Conservation (phyloP, 2,113 vertebrate species). For the Melanerpes aurifrons region DNA sequence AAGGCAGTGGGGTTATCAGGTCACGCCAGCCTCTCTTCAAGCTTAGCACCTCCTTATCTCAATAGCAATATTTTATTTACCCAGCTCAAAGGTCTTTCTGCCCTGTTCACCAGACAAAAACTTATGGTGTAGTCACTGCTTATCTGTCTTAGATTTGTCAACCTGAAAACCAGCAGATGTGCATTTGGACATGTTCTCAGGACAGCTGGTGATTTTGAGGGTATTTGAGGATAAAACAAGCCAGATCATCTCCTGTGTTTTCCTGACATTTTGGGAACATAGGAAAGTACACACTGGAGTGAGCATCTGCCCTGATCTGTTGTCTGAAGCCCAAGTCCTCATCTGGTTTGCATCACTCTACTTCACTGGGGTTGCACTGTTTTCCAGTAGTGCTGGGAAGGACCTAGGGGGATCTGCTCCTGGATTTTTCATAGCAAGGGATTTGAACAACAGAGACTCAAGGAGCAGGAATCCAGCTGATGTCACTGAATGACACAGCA, state of each 20-base stretch:
- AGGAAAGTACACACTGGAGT: not conserved
- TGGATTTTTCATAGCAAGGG: not conserved
- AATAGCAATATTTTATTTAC: slow-evolving; percentile 32
- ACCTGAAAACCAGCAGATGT: not conserved
- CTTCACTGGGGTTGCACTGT: not conserved
- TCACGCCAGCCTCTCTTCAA: not conserved
- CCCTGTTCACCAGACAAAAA: not conserved
- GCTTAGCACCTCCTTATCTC: slow-evolving; percentile 57
- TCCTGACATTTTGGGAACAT: not conserved
- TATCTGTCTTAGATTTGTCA: not conserved
- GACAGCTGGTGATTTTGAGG: not conserved
- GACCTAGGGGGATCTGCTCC: not conserved
- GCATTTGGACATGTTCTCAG: not conserved
- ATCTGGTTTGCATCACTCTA: not conserved
- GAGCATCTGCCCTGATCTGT: not conserved
- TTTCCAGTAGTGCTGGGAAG: not conserved
- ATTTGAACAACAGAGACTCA: not conserved
- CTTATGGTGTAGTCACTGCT: not conserved
- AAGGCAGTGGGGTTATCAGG: slow-evolving; percentile 27
- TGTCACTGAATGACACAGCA: not conserved
- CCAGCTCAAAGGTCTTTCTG: not conserved
- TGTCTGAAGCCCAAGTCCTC: not conserved
- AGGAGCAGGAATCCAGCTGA: not conserved
- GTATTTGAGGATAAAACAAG: not conserved
- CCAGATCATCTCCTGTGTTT: not conserved